Percentiles rank a stretch among this genome's conserved stretches.
phyloP scores from a whole-genome alignment of 2,888 invertebrate genomes.

The Tricholauxania praeusta region DNA sequence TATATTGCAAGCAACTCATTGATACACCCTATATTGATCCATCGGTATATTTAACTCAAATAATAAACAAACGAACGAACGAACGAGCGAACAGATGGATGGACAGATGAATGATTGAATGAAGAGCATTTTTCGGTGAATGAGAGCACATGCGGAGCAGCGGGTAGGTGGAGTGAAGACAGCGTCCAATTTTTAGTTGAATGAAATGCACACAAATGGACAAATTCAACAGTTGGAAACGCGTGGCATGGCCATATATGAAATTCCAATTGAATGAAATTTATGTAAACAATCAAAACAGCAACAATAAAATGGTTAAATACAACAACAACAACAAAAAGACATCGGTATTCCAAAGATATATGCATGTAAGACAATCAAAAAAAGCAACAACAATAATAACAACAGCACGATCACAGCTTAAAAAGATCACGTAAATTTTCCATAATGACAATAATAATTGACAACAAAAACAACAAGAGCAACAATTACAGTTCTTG shows the following conservation, averaged over 20 bases:
- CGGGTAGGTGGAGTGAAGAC: conserved; percentile 4
- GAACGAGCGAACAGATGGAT: conserved; percentile 44
- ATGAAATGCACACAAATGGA: neutral
- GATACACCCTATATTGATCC: no score
- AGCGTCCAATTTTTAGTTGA: neutral
- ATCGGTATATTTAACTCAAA: neutral
- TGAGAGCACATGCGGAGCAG: conserved; percentile 24
- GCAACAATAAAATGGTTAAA: neutral
- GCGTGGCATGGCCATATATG: conserved; percentile 18
- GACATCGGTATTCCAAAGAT: neutral
- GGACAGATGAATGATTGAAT: conserved; percentile 25
- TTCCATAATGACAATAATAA: conserved; percentile 4
- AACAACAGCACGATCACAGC: conserved; percentile 26
- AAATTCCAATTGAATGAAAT: conserved; percentile 41
- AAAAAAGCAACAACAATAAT: conserved; percentile 41
- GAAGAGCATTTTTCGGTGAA: conserved; percentile 13
- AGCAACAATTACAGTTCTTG: no score
- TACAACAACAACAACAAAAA: neutral
- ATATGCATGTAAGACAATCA: conserved; percentile 56
- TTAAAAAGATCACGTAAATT: conserved; percentile 1
- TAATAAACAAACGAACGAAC: conserved; percentile 8
- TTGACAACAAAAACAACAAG: no score
- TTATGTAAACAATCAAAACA: conserved; percentile 8
- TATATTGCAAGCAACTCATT: no score
- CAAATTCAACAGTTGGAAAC: conserved; percentile 17